A percentile compares a stretch with the other conserved stretches of the same genome.
phyloP scores from a whole-genome alignment of 2,113 vertebrate species.

The Pseudorhombus dupliciocellatus region DNA sequence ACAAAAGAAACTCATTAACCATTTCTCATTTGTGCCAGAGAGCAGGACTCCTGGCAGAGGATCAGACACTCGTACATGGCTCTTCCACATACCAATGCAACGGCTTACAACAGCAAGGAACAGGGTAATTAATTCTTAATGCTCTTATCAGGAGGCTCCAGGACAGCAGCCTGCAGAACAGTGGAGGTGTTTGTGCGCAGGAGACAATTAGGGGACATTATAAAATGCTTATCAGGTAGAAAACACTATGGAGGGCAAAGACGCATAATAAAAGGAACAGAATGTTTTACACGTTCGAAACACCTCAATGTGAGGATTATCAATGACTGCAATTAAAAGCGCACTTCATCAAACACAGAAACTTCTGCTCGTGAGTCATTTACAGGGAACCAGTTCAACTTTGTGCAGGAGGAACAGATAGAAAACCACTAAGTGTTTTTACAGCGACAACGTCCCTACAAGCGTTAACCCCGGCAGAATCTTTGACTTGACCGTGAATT shows the following conservation, averaged over 20 bases:
- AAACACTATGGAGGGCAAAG: slow-evolving; percentile 57
- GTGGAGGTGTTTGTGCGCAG: slow-evolving; percentile 67
- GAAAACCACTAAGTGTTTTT: slow-evolving; percentile 39
- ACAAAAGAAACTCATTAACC: slow-evolving; percentile 77
- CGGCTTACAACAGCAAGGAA: slow-evolving; percentile 56
- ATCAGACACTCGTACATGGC: slow-evolving; percentile 55
- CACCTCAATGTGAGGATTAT: slow-evolving; percentile 48
- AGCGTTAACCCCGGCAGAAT: slow-evolving; percentile 18
- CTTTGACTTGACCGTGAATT: slow-evolving; percentile 44
- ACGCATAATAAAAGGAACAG: slow-evolving; percentile 38
- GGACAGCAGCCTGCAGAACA: slow-evolving; percentile 59
- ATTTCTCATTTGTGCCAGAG: slow-evolving; percentile 51
- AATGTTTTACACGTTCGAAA: slow-evolving; percentile 57
- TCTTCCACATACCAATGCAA: slow-evolving; percentile 52
- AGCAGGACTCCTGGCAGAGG: slow-evolving; percentile 64
- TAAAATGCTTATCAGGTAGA: slow-evolving; percentile 68
- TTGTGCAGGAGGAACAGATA: slow-evolving; percentile 4
- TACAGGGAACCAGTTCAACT: slow-evolving; percentile 15
- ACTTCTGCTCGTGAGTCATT: slow-evolving; percentile 31
- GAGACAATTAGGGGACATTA: slow-evolving; percentile 69
- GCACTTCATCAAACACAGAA: slow-evolving; percentile 51
- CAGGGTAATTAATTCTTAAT: slow-evolving; percentile 77
- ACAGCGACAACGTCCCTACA: slow-evolving; percentile 38
- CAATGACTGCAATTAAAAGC: slow-evolving; percentile 64
- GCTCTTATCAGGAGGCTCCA: slow-evolving; percentile 73